A percentile compares a stretch with the other conserved stretches of the same genome.
Conservation (phyloP, 2,888 invertebrate species). For the Leptopilina syphax region DNA sequence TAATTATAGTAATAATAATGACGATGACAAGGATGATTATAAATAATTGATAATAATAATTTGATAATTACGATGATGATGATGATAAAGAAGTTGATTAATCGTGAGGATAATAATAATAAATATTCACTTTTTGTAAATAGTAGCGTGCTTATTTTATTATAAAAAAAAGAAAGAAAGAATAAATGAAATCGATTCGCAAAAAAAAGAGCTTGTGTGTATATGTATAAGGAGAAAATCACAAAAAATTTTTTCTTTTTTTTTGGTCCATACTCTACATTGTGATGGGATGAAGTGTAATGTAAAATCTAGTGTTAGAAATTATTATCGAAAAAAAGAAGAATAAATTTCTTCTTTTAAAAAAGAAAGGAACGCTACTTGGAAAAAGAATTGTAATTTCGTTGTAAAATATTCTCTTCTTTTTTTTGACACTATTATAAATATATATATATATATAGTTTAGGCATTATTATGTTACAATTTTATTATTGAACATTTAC, state of each 20-base stretch:
- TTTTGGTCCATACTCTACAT: constrained; percentile 66
- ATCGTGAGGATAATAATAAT: constrained; percentile 40
- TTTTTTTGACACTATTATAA: constrained; percentile 63
- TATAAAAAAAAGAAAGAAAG: constrained; percentile 48
- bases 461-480: constrained; percentile 74
- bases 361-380: constrained; percentile 36
- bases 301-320: constrained; percentile 67
- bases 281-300: constrained; percentile 70
- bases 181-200: constrained; percentile 45
- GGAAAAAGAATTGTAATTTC: constrained; percentile 69
- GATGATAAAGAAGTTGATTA: constrained; percentile 42
- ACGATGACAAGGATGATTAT: constrained; percentile 25
- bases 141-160: constrained; percentile 70
- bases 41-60: neutral
- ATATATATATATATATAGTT: constrained; percentile 60
- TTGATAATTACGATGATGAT: constrained; percentile 47
- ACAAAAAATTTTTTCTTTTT: constrained; percentile 42
- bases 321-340: constrained; percentile 46
- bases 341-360: constrained; percentile 48
- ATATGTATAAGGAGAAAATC: constrained; percentile 58
- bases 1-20: neutral
- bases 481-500: constrained; percentile 74
- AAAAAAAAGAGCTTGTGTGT: constrained; percentile 58
- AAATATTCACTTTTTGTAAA: constrained; percentile 67
- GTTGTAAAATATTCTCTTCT: constrained; percentile 73